These are phyloP conservation scores for Phalacrocorax brasilianus DNA, from an alignment of 2,113 vertebrate species.

Conservation along the genomic window DNA sequence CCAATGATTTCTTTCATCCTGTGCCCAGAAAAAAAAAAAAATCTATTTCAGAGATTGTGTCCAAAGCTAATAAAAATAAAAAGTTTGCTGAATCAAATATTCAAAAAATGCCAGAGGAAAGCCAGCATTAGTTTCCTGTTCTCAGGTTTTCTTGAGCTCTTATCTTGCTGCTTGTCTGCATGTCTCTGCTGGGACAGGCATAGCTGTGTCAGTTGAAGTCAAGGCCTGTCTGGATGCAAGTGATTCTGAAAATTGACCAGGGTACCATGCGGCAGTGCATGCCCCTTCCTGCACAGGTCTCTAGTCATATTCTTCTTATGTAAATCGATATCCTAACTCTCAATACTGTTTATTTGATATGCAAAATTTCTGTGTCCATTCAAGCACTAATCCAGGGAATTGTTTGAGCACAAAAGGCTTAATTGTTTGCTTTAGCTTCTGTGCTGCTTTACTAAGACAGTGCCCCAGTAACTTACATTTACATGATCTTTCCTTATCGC, in stretches of 20 bases:
- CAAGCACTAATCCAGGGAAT: neutral
- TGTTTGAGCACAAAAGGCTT: neutral
- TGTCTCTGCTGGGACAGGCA: neutral
- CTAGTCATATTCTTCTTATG: neutral
- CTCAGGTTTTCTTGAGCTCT: neutral
- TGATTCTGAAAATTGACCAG: neutral
- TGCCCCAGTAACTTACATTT: neutral
- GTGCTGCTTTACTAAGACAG: neutral
- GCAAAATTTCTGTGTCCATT: neutral
- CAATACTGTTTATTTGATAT: neutral
- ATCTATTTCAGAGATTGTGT: neutral
- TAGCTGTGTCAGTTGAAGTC: neutral
- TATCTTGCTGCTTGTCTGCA: neutral
- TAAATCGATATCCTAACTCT: neutral
- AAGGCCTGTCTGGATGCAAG: neutral
- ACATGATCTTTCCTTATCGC: neutral
- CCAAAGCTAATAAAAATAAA: neutral
- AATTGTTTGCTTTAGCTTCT: neutral
- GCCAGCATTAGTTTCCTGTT: neutral
- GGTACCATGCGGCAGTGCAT: neutral
- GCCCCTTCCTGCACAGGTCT: neutral
- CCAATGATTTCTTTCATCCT: constrained; percentile 2
- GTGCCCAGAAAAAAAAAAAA: neutral
- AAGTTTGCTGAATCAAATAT: neutral
- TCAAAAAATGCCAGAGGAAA: neutral